Evolutionary conservation across 2,888 invertebrate genomes (phyloP).

Genomic region (Leptinotarsa rubiginosa): DNA sequence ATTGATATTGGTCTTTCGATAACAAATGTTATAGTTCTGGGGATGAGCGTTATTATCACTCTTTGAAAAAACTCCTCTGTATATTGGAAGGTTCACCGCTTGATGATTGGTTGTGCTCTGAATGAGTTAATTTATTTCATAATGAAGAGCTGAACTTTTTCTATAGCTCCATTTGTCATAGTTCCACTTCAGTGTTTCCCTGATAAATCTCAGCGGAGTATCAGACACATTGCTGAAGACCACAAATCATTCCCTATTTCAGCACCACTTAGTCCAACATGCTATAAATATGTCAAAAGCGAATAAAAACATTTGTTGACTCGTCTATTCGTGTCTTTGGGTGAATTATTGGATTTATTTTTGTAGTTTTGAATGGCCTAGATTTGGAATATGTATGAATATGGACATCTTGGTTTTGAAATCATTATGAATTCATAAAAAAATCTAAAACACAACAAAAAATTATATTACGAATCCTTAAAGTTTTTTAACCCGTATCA

Average conservation of each 20-base stretch:
- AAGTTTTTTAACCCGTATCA: too few species aligned
- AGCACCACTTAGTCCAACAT: slow-evolving; percentile 4
- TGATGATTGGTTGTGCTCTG: too few species aligned
- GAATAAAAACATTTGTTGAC: slow-evolving; percentile 25
- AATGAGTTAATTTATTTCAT: not conserved
- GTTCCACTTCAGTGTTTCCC: not conserved
- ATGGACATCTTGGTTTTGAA: not conserved
- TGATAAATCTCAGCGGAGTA: not conserved
- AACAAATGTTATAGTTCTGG: too few species aligned
- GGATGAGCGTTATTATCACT: too few species aligned
- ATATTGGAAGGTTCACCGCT: too few species aligned
- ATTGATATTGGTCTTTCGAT: too few species aligned
- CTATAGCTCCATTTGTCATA: not conserved
- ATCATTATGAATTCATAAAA: not conserved
- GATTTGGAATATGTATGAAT: not conserved
- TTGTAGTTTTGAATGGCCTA: not conserved
- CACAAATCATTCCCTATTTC: slow-evolving; percentile 19
- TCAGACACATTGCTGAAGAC: not conserved
- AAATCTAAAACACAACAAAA: too few species aligned
- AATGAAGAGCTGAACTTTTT: not conserved
- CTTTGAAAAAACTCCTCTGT: too few species aligned
- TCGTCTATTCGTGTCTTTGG: not conserved
- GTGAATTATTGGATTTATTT: not conserved
- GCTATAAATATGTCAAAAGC: slow-evolving; percentile 22
- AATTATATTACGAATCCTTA: too few species aligned